Conservation (phyloP, 2,888 invertebrate genomes). For the Acronicta psi region DNA sequence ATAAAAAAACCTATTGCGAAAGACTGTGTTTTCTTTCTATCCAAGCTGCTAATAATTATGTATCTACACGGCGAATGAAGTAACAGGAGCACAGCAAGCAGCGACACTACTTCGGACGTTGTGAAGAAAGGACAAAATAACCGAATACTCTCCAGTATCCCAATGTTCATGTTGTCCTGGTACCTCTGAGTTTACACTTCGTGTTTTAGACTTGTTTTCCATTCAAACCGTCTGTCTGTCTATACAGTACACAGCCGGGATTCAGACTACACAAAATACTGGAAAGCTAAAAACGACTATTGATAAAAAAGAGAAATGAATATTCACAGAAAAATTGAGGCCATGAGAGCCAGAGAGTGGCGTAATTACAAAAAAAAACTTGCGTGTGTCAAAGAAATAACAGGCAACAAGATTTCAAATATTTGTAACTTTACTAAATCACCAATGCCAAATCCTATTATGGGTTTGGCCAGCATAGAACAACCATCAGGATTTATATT, state of each 20-base stretch:
- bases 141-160: slow-evolving; percentile 5
- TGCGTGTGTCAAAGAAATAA: no score
- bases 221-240: not conserved
- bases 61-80: slow-evolving; percentile 2
- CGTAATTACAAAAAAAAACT: no score
- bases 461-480: no score
- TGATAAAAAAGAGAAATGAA: no score
- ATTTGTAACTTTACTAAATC: no score
- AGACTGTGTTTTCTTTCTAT: not conserved
- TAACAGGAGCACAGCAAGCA: slow-evolving; percentile 13
- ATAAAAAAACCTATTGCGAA: not conserved
- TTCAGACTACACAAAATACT: no score
- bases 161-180: slow-evolving; percentile 4
- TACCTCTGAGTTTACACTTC: slow-evolving; percentile 1
- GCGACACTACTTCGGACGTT: slow-evolving; percentile 3
- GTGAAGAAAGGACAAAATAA: slow-evolving; percentile 24
- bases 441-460: no score
- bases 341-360: no score
- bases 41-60: slow-evolving; percentile 2
- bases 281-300: no score
- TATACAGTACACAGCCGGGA: not conserved
- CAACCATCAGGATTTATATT: no score
- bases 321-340: no score
- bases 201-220: slow-evolving; percentile 1
- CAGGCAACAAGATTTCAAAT: no score